Percentiles rank a stretch among this genome's conserved stretches.
Evolutionary conservation across 2,113 vertebrate genomes (phyloP).

Genomic region (Brachyhypopomus gauderio): DNA sequence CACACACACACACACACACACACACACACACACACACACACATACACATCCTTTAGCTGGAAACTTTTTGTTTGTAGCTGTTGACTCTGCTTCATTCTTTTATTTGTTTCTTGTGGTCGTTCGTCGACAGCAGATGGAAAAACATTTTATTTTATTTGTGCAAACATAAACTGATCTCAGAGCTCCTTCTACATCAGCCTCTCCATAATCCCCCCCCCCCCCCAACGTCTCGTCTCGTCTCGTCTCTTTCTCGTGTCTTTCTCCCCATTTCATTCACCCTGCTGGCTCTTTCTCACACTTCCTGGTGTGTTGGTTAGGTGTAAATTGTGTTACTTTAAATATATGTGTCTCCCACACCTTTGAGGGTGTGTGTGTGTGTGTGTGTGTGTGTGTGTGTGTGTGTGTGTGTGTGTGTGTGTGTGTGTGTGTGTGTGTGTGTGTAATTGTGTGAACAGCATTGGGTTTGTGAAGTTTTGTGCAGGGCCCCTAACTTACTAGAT

Average conservation of each 20-base stretch:
- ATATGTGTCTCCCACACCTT: constrained; percentile 62
- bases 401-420: constrained; percentile 22
- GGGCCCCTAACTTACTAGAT: background rate
- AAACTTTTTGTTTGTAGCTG: too few relatives aligned
- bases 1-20: too few relatives aligned
- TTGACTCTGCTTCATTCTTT: too few relatives aligned
- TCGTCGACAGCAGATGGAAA: too few relatives aligned
- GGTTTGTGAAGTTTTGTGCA: background rate
- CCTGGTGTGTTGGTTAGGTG: constrained; percentile 60
- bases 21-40: too few relatives aligned
- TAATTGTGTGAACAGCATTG: constrained; percentile 5
- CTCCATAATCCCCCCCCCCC: background rate
- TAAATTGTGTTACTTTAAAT: constrained; percentile 77
- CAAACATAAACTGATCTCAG: too few relatives aligned
- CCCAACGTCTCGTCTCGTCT: constrained; percentile 17
- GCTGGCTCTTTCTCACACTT: constrained; percentile 52
- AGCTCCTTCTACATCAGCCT: background rate
- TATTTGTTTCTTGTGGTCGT: too few relatives aligned
- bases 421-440: too few relatives aligned
- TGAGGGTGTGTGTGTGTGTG: constrained; percentile 49
- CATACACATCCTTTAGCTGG: too few relatives aligned
- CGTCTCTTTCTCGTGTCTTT: constrained; percentile 6
- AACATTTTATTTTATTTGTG: too few relatives aligned
- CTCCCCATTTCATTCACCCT: constrained; percentile 30
- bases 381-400: constrained; percentile 32